Conservation (phyloP, 1,140 invertebrate genomes). For the Telenomus remus region DNA sequence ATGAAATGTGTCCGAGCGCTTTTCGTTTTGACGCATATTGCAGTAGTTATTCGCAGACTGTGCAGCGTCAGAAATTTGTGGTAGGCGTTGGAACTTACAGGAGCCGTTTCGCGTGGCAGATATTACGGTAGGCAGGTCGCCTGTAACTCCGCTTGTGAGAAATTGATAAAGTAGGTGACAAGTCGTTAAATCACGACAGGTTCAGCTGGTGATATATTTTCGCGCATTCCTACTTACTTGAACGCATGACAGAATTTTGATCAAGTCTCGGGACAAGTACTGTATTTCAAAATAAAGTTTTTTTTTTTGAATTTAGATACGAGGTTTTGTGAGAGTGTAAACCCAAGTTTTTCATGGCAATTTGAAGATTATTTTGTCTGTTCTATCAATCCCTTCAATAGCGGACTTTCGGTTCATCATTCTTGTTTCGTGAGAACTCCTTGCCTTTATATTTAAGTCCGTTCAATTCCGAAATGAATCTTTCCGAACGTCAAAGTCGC, state of each 20-base stretch:
- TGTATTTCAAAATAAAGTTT: too few relatives aligned
- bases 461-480: constrained; percentile 60
- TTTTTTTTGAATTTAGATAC: too few relatives aligned
- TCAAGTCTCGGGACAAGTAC: constrained; percentile 10
- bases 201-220: constrained; percentile 63
- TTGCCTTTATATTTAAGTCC: constrained; percentile 48
- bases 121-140: constrained; percentile 48
- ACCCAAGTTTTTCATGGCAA: too few relatives aligned
- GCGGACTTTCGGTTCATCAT: constrained; percentile 50
- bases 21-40: constrained; percentile 24
- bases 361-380: too few relatives aligned
- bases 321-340: too few relatives aligned
- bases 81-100: constrained; percentile 55
- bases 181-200: constrained; percentile 70
- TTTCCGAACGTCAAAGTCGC: constrained; percentile 65
- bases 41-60: constrained; percentile 1
- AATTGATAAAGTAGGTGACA: constrained; percentile 74
- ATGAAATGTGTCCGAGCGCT: constrained; percentile 45
- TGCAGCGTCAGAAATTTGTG: constrained; percentile 31
- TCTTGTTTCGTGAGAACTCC: constrained; percentile 53
- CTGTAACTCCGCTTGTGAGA: constrained; percentile 56
- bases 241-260: constrained; percentile 29
- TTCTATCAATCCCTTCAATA: neutral
- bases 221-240: constrained; percentile 39
- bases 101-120: constrained; percentile 48